Evolutionary conservation across 2,888 invertebrate genomes (phyloP), one percentile per base, ranked within the genome.

Genomic region (Monopis laevigella): DNA sequence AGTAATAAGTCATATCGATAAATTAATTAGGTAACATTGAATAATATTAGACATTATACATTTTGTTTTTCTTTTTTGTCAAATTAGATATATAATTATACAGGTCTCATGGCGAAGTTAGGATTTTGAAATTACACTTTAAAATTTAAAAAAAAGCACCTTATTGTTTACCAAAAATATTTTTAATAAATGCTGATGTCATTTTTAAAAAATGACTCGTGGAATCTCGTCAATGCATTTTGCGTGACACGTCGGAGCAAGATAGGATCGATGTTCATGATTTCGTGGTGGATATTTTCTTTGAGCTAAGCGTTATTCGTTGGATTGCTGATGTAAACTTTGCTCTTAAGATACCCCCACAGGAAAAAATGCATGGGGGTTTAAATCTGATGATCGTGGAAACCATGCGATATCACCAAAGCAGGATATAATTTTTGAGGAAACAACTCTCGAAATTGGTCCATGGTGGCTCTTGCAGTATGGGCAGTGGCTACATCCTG

Each of bases 401-500:
- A 10, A 10, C 10, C 24, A 24, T 24, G 24, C 24, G 5, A 24
- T 24, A 24, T 24, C 24, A 24, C 24, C 24, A 24, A 24, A 24
- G 24, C 24, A 10, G 24, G 24, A 7, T 24, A 24, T 7, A 7
- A 24, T 7, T 24, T 24, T 24, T 24, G 24, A 5, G 5, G 24
- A 24, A 24, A 24, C 24, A 39, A 26, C 40, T 43, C 38, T 28
- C 40, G 36, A 39, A 45, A 24, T 24, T 24, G 24, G 7, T 16
- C 40, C 43, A 46, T 41, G 12, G 44, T 38, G 35, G 12, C 43
- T 30, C 42, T 44, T 24, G 47, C 46, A 38, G 45, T 49, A 35
- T 46, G 45, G 10, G 46, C n/a, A n/a, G n/a, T n/a, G n/a, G n/a
- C 24, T 24, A 5, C 24, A 24, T 47, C 47, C 36, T 48, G 46